phyloP scores from a whole-genome alignment of 2,888 invertebrate genomes.

The Andrena trimmerana region DNA sequence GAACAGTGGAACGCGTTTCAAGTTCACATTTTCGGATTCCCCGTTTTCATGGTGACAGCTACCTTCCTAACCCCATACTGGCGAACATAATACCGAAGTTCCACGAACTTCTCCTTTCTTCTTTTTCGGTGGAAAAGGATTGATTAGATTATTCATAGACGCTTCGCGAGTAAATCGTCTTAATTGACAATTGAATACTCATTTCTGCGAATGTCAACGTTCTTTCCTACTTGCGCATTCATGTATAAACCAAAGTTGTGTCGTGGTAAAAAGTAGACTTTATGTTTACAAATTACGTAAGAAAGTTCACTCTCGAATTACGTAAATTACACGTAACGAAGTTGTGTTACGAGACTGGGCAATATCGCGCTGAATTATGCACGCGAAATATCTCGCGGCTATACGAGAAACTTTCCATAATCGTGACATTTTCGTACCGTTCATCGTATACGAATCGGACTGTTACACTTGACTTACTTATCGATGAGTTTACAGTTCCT shows the following conservation, averaged over 20 bases:
- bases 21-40: not conserved
- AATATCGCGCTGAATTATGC: not conserved
- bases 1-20: not conserved
- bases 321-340: constrained; percentile 48
- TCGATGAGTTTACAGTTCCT: too few relatives aligned
- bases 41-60: not conserved
- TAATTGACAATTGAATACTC: too few relatives aligned
- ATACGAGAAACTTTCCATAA: not conserved
- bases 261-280: not conserved
- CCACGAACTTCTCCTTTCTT: too few relatives aligned
- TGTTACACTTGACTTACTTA: too few relatives aligned
- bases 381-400: not conserved
- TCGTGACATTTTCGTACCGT: not conserved
- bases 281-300: constrained; percentile 41
- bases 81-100: not conserved
- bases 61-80: not conserved
- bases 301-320: constrained; percentile 39
- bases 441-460: too few relatives aligned
- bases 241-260: not conserved
- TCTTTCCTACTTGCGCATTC: too few relatives aligned
- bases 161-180: too few relatives aligned
- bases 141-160: too few relatives aligned
- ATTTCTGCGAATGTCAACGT: not conserved
- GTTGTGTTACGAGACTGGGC: not conserved
- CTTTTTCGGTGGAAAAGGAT: too few relatives aligned